Conservation (phyloP, 2,797 vertebrate genomes). For the Lepus townsendii region DNA sequence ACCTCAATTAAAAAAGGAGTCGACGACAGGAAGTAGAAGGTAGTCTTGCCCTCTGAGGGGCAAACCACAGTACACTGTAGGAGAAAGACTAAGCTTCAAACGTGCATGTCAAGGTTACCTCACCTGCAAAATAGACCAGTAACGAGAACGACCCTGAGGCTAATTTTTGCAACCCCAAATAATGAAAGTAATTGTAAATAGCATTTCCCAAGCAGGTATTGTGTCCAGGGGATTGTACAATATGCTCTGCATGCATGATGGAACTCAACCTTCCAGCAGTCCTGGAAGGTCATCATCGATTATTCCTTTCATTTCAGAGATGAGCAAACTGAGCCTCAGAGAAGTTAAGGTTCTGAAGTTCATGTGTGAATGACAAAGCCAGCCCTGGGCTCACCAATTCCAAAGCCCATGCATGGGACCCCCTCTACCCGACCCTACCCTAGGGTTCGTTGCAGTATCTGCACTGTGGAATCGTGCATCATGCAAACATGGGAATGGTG, state of each 20-base stretch:
- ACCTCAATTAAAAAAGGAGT: too few relatives aligned
- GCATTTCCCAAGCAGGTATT: background rate
- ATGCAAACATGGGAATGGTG: background rate
- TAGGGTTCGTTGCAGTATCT: accelerated
- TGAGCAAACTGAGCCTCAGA: background rate
- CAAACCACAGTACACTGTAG: background rate
- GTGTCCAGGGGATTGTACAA: background rate
- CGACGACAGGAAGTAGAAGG: background rate
- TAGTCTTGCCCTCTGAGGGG: background rate
- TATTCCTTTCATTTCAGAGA: background rate
- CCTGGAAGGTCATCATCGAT: background rate
- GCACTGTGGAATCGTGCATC: background rate
- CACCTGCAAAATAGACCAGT: background rate
- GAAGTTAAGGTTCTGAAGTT: background rate
- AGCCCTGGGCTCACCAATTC: accelerated
- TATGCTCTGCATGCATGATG: background rate
- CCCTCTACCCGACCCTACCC: too few relatives aligned
- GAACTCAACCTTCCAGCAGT: conserved; percentile 7
- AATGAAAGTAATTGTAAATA: background rate
- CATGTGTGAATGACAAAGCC: background rate
- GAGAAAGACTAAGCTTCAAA: background rate
- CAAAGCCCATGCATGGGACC: background rate
- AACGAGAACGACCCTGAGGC: background rate
- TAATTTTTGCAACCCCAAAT: background rate
- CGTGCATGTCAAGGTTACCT: background rate